Base-by-base conservation (phyloP, 2,113 vertebrate genomes). In the Polypterus bichir region DNA sequence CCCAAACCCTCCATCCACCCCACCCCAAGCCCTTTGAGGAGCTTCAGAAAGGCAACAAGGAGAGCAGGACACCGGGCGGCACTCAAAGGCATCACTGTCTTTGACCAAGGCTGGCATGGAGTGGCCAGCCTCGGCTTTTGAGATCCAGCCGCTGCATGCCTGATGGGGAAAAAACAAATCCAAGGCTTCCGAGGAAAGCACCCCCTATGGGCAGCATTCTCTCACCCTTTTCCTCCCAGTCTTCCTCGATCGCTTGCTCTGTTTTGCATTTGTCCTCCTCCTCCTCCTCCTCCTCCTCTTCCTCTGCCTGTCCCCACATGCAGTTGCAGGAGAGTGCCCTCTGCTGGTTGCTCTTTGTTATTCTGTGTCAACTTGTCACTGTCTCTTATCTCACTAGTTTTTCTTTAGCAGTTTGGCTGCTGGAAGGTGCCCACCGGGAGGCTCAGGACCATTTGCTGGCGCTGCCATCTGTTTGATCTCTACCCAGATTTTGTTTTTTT, bases 401-500 rank as follows among this genome's bases (percentile, higher is more conserved):
- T 27, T 27, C 27, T 27, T 27, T 27, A 27, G 27, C 27, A 27
- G 27, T 27, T 27, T 27, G 27, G 27, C 27, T 27, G 27, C 27
- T 27, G 27, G 27, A 27, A 27, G 27, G 27, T 27, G 27, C 27
- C 27, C 27, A 2, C 27, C 27, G 27, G 27, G 27, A 27, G 27
- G 27, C 27, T 6, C 56, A 7, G 9, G 11, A 9, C 27, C 56
- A 11, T 27, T 9, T 6, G 27, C 62, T 10, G 47, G 72, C 46
- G 57, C 69, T 70, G 54, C 65, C 67, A 9, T 76, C 70, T 64
- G 65, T 57, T 45, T 48, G 69, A 68, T 64, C 74, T 73, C 67
- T 47, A 77, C 65, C 62, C 57, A 0, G 73, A 27, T 27, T 66
- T 68, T 77, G 67, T 71, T 63, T 66, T 74, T 76, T 64, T 78